Base-by-base conservation (phyloP, 2,888 invertebrate species). In the Tachina lurida region DNA sequence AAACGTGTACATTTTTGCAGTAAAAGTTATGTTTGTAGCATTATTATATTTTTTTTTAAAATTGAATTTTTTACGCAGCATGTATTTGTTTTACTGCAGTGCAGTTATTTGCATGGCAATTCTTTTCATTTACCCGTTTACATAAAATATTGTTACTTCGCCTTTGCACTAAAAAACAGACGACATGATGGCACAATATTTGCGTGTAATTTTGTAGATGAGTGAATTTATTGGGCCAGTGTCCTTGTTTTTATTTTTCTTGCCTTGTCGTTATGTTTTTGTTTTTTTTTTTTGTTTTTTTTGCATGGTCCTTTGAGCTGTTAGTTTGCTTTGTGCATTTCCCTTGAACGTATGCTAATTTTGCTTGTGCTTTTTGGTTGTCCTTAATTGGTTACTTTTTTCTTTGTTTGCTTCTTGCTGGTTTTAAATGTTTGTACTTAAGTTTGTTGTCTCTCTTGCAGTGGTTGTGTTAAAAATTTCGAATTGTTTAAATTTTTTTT, bases 1-100 rank as follows among this genome's bases (percentile, higher is more conserved):
- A 31, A 31, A 31, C 5, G 31, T 31, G 4, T 7, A 31, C 7
- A 31, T 31, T 31, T 31, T 49, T 22, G 31, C 45, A 49, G 56
- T 41, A 31, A 31, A 56, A 78, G 56, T 56, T 70, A 43, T 13
- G 1, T 41, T 68, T 54, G 43, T 43, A 31, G 60, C 8, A 3
- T 15, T 47, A 45, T 47, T 5, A 10, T 31, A 31, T 31, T 58
- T 19, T 58, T 67, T 67, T 74, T 8, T 12, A 22, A 7, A 22
- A n/a, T n/a, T n/a, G n/a, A n/a, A n/a, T n/a, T 12, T 17, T 22
- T 54, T 52, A 60, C 12, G 43, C 62, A 54, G 43, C 62, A 45
- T 75, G 22, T 79, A 79, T 82, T 81, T 65, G 71, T 79, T 86
- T 82, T 78, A 82, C 85, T 86, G 85, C 85, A 86, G 75, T 86